A percentile compares a stretch with the other conserved stretches of the same genome.
Evolutionary conservation across 2,888 invertebrate species (phyloP).

Genomic region (Tinea trinotella): DNA sequence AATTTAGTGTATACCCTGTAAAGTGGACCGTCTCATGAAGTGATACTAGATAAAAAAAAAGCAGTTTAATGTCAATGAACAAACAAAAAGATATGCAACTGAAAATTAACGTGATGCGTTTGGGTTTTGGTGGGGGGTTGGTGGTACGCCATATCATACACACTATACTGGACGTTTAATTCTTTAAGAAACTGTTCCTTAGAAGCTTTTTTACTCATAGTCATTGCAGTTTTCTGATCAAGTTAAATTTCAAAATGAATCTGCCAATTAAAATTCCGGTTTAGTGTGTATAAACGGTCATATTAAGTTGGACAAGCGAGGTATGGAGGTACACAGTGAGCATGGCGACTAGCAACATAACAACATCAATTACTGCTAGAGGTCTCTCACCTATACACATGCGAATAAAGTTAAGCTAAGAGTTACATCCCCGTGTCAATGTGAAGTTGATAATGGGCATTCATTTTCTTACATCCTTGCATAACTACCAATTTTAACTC

Average conservation of each 20-base stretch:
- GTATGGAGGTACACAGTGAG: constrained; percentile 59
- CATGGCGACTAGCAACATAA: constrained; percentile 5
- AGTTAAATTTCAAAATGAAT: too few relatives aligned
- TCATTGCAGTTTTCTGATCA: too few relatives aligned
- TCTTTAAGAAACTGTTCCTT: too few relatives aligned
- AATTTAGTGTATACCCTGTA: constrained; percentile 64
- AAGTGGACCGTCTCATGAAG: constrained; percentile 70
- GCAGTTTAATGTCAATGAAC: constrained; percentile 56
- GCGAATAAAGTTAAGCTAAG: constrained; percentile 51
- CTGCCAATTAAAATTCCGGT: too few relatives aligned
- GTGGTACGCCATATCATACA: not conserved
- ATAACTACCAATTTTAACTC: too few relatives aligned
- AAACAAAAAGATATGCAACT: constrained; percentile 63
- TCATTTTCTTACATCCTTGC: not conserved
- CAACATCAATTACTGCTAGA: constrained; percentile 15
- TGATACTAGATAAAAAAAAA: constrained; percentile 66
- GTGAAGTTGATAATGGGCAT: constrained; percentile 59
- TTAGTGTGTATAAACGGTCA: not conserved
- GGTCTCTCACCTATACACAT: constrained; percentile 12
- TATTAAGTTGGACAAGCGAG: constrained; percentile 68
- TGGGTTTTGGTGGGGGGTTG: not conserved
- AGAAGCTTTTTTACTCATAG: too few relatives aligned
- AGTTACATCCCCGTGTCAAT: constrained; percentile 62
- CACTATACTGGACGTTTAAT: not conserved
- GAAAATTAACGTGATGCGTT: constrained; percentile 71